Percentiles rank a stretch among this genome's conserved stretches.
Evolutionary conservation across 1,140 invertebrate species (phyloP).

Genomic region (Whitmania pigra): DNA sequence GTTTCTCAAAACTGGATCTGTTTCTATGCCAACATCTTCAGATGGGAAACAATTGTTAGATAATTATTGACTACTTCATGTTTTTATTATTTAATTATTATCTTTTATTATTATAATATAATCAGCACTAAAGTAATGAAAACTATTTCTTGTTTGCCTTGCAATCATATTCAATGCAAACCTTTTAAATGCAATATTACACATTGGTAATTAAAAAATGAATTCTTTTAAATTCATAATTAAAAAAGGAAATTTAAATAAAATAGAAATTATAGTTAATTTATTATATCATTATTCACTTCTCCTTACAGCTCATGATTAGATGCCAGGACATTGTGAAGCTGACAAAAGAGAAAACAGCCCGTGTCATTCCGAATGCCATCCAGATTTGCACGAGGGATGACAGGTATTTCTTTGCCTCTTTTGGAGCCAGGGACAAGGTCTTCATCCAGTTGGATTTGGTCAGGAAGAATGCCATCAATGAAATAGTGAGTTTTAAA

Average conservation of each 20-base stretch:
- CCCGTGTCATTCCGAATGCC: constrained; percentile 85
- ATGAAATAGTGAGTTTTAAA: constrained; percentile 56
- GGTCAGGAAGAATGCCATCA: constrained; percentile 85
- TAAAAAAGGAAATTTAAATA: neutral
- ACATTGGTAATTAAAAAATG: no score
- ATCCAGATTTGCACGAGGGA: constrained; percentile 66
- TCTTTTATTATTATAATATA: neutral
- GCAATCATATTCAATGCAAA: no score
- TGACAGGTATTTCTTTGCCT: constrained; percentile 84
- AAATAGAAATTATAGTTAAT: neutral
- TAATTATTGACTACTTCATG: neutral
- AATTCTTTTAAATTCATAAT: no score
- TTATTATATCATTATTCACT: neutral
- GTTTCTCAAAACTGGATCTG: constrained; percentile 83
- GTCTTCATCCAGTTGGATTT: constrained; percentile 85
- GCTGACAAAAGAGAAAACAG: constrained; percentile 83
- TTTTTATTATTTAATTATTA: constrained; percentile 8
- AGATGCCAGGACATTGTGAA: constrained; percentile 76
- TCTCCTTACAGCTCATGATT: constrained; percentile 42
- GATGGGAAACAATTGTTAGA: constrained; percentile 68
- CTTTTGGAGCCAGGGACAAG: constrained; percentile 79
- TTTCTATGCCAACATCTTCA: constrained; percentile 88
- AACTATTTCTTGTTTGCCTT: neutral
- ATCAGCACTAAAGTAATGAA: neutral
- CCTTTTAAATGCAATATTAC: no score